Base-by-base conservation (phyloP, 2,888 invertebrate genomes). In the Limulus polyphemus region DNA sequence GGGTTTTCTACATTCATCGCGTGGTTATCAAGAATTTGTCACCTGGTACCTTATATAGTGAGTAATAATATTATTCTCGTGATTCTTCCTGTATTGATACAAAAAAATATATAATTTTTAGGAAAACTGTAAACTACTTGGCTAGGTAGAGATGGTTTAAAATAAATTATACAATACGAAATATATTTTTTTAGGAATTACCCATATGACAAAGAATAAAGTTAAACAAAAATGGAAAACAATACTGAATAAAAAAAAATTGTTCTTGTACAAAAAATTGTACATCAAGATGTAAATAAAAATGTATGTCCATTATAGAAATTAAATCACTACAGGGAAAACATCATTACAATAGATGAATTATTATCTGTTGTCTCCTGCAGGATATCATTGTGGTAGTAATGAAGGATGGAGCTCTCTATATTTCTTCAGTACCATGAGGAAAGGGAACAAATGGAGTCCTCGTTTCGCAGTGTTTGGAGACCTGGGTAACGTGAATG, bases 1-100 rank as follows among this genome's bases (percentile, higher is more conserved):
- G 82, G 47, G 75, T 78, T 0, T 87, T 89, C 75, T 91, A 83
- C 75, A 87, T 92, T 64, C 92, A 93, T 75, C 81, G 83, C 73
- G 91, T 88, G 16, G 73, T 73, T 52, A 73, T 93, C 60, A 69
- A 62, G 0, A 63, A 60, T 49, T 59, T 70, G n/a, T 47, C 58
- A 11, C 64, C 70, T 2, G 65, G 61, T 5, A 48, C 50, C 14
- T 46, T 14, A 5, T 67, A 67, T 50, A 32, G 32, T 32, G 32
- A 32, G 32, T 32, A 32, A 32, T 32, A 32, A 32, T 1, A 32
- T 2, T 32, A 7, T 32, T 7, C 32, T 32, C 1, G 32, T 32
- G 32, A 32, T 32, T 32, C 32, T 32, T 0, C 7, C 32, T 7
- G 32, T 32, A 32, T 7, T 32, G 32, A 32, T 32, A 32, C 5